Evolutionary conservation across 2,888 invertebrate genomes (phyloP), one percentile per base, ranked within the genome.

Genomic region (Cryptosula pallasiana): DNA sequence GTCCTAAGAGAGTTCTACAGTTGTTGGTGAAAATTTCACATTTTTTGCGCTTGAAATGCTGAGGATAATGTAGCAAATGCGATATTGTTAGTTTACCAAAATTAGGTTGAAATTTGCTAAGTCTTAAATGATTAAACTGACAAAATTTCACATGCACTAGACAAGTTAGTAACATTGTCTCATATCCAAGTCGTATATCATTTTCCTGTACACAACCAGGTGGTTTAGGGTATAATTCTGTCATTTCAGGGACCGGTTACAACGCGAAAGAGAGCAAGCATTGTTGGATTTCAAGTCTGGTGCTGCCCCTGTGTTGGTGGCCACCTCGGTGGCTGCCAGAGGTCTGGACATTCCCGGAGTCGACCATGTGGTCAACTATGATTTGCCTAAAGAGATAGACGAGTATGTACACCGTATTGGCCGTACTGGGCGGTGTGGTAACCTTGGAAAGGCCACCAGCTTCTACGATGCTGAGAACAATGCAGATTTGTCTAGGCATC

Each of bases 371-470:
- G 0, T 78, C 78, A 73, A 89, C 89, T 75, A 86, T 96, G 55
- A 88, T 91, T 0, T 90, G 89, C 79, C 91, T 93, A 71, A 86
- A 96, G 27, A 87, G 88, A 72, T 91, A 86, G 79, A 87, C 87
- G 79, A 80, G 81, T 75, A 71, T 34, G 16, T 71, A 1, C 34
- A 35, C 20, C 63, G 34, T 23, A 99, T 99, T 87, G 98, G 98
- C 74, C 92, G 98, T 89, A 99, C 98, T 36, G 98, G 99, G 72
- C 93, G 99, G 83, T 98, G 98, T 91, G 99, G 99, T 76, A 98
- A 99, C 87, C 88, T 97, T 76, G 97, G 90, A 88, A 23, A n/a
- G 34, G 36, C 71, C 34, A 54, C 35, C 0, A 35, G 13, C 35
- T 36, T 32, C n/a, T 63, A 73, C 23, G 35, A 55, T 54, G 20